Base-by-base conservation (phyloP, 1,140 invertebrate species). In the Telenomus remus region DNA sequence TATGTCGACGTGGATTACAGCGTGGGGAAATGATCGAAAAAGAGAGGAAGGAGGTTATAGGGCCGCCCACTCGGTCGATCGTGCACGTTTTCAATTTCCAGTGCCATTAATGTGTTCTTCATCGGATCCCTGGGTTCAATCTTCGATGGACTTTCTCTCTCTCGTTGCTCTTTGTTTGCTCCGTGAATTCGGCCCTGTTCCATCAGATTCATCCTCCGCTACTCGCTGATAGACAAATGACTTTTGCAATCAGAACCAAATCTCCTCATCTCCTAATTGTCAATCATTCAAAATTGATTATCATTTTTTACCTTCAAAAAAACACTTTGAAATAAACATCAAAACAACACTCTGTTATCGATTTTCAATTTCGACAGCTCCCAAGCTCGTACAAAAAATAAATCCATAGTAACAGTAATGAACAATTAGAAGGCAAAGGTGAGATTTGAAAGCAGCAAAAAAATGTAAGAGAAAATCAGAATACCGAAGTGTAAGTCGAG, bases 51-150 rank as follows among this genome's bases (percentile, higher is more conserved):
- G 72, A 80, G 71, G 78, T 68, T 72, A 65, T 54, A 79, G 64
- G 44, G 76, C 75, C 79, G 80, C 82, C 81, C 83, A 85, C 81
- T 83, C 76, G 61, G 79, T 76, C 66, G 79, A 61, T 71, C 78
- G 79, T 80, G 81, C 82, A 81, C 82, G 81, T 86, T 86, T 87
- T 86, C 84, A 87, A 87, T 87, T 86, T 86, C 83, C 84, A 86
- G 79, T 79, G 79, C 85, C 83, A 86, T 86, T 85, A 86, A 85
- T 86, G 81, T 81, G 72, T 79, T 59, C 60, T 55, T 79, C 76
- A 73, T 64, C 68, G 69, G 76, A 79, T 84, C 80, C 72, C 78
- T 80, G 78, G 64, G 19, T 59, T 60, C 60, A 49, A 65, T 44
- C 78, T 54, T 50, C 80, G 82, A 84, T 75, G 78, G 71, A 61